A percentile compares a stretch with the other conserved stretches of the same genome.
These are phyloP conservation scores for Siniperca knerii DNA, from an alignment of 2,113 vertebrate species.

Conservation along the genomic window DNA sequence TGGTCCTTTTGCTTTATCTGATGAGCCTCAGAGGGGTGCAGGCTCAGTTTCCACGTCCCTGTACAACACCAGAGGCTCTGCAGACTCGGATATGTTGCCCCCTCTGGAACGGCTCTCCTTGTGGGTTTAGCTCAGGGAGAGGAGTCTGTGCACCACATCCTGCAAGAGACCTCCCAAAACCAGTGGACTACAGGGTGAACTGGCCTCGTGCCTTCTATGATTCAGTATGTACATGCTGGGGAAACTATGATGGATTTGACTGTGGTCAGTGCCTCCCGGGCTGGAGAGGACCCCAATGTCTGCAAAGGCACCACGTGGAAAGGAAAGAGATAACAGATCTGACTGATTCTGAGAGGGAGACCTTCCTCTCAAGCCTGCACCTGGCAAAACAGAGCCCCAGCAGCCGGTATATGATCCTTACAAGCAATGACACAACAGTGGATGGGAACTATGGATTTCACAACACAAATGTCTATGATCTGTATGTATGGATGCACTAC, in stretches of 20 bases:
- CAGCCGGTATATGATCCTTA: conserved; percentile 54
- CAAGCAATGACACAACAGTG: conserved; percentile 38
- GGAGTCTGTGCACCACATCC: conserved; percentile 33
- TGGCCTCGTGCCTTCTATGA: conserved; percentile 59
- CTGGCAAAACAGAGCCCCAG: conserved; percentile 48
- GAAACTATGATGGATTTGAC: conserved; percentile 60
- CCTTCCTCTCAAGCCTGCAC: conserved; percentile 43
- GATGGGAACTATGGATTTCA: conserved; percentile 32
- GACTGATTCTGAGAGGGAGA: conserved; percentile 46
- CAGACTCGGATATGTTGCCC: conserved; percentile 51
- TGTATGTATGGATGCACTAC: conserved; percentile 65
- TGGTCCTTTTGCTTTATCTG: conserved; percentile 5
- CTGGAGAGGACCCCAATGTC: conserved; percentile 32
- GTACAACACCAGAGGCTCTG: conserved; percentile 48
- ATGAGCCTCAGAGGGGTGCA: background rate
- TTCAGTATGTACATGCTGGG: conserved; percentile 45
- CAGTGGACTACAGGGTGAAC: conserved; percentile 47
- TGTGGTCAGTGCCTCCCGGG: conserved; percentile 58
- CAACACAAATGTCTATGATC: conserved; percentile 55
- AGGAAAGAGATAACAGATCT: conserved; percentile 49
- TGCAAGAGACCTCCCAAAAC: conserved; percentile 2
- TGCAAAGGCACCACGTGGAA: conserved; percentile 17
- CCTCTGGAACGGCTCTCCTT: conserved; percentile 50
- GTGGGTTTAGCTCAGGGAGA: conserved; percentile 47
- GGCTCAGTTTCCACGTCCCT: conserved; percentile 62